Base-by-base conservation (phyloP, 2,797 vertebrate species). In the Karalla daura region DNA sequence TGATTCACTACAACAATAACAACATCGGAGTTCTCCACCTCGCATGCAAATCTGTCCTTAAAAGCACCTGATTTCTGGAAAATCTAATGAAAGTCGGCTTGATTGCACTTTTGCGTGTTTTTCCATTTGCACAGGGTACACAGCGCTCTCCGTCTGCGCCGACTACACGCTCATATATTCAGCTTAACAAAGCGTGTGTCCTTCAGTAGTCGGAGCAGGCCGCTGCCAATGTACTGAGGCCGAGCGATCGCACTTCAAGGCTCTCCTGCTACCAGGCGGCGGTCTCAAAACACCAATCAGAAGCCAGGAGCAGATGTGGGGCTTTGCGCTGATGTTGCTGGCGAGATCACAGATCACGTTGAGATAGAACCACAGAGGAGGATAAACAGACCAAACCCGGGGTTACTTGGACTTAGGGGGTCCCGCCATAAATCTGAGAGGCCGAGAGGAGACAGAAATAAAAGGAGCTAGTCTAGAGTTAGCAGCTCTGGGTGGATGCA, bases 1-100 rank as follows among this genome's bases (percentile, higher is more conserved):
- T 74, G 63, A 80, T 84, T 85, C 80, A 74, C 30, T 52, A 18
- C 13, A 56, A 50, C 63, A 67, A 68, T 54, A 77, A 84, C 44
- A 74, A 53, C 78, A 55, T 56, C 15, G 0, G 7, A 59, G 61
- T 70, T 53, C 20, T 66, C 24, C 24, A 25, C 45, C 21, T 32
- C 36, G 28, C 6, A 15, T 40, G 63, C 23, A 63, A 67, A 61
- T 40, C 5, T 53, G 52, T 49, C 18, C 52, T 52, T 30, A 40
- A 70, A 44, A 53, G 50, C 61, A 65, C 43, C 49, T 44, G 36
- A 76, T 65, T 77, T 70, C 5, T 21, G 20, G 14, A 1, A 40
- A 53, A n/a, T 32, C 5, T 13, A 47, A 13, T 28, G n/a, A 60
- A 27, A 63, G n/a, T 11, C 21, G 49, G 36, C 63, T 63, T 47